Percentiles rank a stretch among this genome's conserved stretches.
Conservation (phyloP, 2,888 invertebrate genomes). For the Maniola hyperantus region DNA sequence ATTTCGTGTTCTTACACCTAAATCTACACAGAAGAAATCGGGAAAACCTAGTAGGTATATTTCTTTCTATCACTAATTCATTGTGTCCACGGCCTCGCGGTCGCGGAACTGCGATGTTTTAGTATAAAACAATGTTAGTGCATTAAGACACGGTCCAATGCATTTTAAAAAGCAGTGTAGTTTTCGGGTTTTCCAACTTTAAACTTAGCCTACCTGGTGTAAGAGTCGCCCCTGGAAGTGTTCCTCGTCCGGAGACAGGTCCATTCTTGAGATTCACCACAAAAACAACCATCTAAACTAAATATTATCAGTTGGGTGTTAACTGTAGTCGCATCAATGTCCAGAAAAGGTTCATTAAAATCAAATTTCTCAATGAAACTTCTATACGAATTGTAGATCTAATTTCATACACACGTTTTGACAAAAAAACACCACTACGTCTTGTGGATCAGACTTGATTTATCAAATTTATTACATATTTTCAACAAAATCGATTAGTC, state of each 20-base stretch:
- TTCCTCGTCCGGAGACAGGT: slow-evolving; percentile 90
- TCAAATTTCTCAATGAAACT: neutral
- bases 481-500: too few species aligned
- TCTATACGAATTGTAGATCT: neutral
- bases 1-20: too few species aligned
- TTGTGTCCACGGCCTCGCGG: neutral
- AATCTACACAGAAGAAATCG: too few species aligned
- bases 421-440: neutral
- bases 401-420: neutral
- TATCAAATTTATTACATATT: too few species aligned
- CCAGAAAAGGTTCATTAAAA: neutral
- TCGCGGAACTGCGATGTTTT: neutral
- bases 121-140: slow-evolving; percentile 7
- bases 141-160: slow-evolving; percentile 21
- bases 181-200: slow-evolving; percentile 22
- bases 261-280: slow-evolving; percentile 68
- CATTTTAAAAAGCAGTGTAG: neutral
- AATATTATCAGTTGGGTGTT: neutral
- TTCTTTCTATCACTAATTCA: neutral
- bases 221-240: slow-evolving; percentile 90
- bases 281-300: slow-evolving; percentile 47
- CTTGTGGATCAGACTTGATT: too few species aligned
- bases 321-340: neutral
- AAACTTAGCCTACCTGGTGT: slow-evolving; percentile 83
- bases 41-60: too few species aligned